Conservation (phyloP, 2,113 vertebrate species). For the Gallinago undulata region DNA sequence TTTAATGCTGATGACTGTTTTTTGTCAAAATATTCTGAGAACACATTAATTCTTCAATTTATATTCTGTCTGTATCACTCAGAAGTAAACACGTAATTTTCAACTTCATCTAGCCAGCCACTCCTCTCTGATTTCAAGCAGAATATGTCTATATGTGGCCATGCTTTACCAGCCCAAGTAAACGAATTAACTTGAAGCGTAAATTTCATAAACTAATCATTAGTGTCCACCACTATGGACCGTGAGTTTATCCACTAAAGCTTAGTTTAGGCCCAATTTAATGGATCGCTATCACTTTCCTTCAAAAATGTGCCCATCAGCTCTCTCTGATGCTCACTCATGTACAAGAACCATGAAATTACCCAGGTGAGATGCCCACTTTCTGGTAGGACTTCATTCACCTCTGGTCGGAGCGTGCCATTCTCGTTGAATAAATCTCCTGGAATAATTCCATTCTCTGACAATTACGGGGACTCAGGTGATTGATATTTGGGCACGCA, state of each 20-base stretch:
- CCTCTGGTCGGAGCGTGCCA: neutral
- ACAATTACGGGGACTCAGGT: neutral
- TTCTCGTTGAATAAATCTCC: neutral
- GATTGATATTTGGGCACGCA: neutral
- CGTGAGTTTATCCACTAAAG: neutral
- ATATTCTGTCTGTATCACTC: neutral
- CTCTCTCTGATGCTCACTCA: neutral
- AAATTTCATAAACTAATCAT: slow-evolving; percentile 20
- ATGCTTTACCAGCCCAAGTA: neutral
- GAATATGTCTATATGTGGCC: neutral
- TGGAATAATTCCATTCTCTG: neutral
- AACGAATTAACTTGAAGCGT: slow-evolving; percentile 8
- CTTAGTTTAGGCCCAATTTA: neutral
- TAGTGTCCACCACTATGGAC: neutral
- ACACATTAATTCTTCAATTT: neutral
- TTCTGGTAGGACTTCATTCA: neutral
- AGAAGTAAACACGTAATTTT: neutral
- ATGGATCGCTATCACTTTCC: neutral
- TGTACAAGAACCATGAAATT: neutral
- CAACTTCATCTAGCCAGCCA: neutral
- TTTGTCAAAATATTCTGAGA: neutral
- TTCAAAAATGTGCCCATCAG: neutral
- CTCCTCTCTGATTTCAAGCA: neutral
- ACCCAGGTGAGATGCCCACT: neutral
- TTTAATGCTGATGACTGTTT: neutral